A percentile compares a stretch with the other conserved stretches of the same genome.
Conservation (phyloP, 2,797 vertebrate genomes). For the Craterocephalus amniculus region DNA sequence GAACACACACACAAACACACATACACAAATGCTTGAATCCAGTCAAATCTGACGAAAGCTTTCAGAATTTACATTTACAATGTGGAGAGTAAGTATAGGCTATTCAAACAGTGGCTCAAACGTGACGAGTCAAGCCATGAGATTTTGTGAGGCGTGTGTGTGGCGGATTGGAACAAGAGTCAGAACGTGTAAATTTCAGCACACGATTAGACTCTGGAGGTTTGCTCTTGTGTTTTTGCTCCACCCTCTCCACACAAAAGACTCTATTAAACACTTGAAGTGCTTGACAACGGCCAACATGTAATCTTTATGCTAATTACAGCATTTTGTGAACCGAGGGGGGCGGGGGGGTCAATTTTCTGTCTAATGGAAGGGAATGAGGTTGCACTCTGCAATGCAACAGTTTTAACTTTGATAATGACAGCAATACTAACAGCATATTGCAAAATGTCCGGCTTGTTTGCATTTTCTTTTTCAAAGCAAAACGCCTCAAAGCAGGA, state of each 20-base stretch:
- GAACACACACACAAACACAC: constrained; percentile 29
- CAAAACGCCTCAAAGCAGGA: constrained; percentile 57
- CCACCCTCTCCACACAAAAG: constrained; percentile 19
- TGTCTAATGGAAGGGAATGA: constrained; percentile 48
- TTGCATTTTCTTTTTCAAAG: constrained; percentile 60
- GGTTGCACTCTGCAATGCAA: constrained; percentile 16
- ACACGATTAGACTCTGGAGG: constrained; percentile 51
- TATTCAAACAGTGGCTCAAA: too few species aligned
- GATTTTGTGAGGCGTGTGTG: constrained; percentile 29
- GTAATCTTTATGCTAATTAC: constrained; percentile 64
- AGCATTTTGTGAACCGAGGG: constrained; percentile 50
- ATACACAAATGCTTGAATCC: constrained; percentile 21
- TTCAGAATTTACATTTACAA: constrained; percentile 27
- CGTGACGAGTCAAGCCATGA: too few species aligned
- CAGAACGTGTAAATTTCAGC: constrained; percentile 37
- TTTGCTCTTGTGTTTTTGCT: constrained; percentile 38
- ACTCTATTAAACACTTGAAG: constrained; percentile 54
- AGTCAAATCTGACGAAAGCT: constrained; percentile 37
- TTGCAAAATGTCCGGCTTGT: constrained; percentile 36
- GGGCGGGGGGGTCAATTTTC: constrained; percentile 51
- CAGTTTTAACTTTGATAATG: constrained; percentile 53
- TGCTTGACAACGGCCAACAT: constrained; percentile 53
- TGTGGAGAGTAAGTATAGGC: constrained; percentile 18
- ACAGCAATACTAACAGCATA: constrained; percentile 34
- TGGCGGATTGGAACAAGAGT: constrained; percentile 31